Evolutionary conservation across 2,113 vertebrate genomes (phyloP), one percentile per base, ranked within the genome.

Genomic region (Acanthisitta chloris): DNA sequence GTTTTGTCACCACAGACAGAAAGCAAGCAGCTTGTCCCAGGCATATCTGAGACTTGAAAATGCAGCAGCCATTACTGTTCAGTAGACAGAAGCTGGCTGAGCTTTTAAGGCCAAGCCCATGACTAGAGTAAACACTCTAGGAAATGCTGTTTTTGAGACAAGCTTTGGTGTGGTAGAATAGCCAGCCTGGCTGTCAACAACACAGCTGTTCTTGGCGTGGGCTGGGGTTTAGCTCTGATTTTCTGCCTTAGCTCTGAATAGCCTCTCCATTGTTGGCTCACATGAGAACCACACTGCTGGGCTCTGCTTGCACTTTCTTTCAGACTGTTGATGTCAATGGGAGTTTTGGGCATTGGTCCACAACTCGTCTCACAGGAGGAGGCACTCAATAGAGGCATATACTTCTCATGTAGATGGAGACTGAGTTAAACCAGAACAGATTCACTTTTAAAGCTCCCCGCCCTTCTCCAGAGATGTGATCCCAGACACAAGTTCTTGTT

Each of bases 201-300:
- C 74, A 46, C 96, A 93, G 89, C 95, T 96, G 90, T 87, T 87
- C 87, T 88, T 95, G 85, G 91, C 13, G 0, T 90, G 90, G 94
- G 81, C 73, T 85, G 91, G 73, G 36, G 57, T 79, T 86, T 72
- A 95, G 89, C 58, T 87, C 89, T 80, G 81, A 90, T 96, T 97
- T 94, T 97, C 78, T 89, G 81, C 91, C 38, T 72, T 46, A 58
- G 71, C 91, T 91, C 87, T 93, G 92, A 95, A 86, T 90, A 94
- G 78, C 55, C 87, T 79, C 81, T 91, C 81, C 90, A 19, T 91
- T 95, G 84, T 93, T 88, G 88, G 73, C 81, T 96, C 51, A 80
- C 57, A 86, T 71, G 72, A 84, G 78, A 97, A 85, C 69, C 0
- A 1, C 42, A 36, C 83, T 81, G 84, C 85, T 84, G 88, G 87